Conservation (phyloP, 2,888 invertebrate species). For the Aphrophora alni region DNA sequence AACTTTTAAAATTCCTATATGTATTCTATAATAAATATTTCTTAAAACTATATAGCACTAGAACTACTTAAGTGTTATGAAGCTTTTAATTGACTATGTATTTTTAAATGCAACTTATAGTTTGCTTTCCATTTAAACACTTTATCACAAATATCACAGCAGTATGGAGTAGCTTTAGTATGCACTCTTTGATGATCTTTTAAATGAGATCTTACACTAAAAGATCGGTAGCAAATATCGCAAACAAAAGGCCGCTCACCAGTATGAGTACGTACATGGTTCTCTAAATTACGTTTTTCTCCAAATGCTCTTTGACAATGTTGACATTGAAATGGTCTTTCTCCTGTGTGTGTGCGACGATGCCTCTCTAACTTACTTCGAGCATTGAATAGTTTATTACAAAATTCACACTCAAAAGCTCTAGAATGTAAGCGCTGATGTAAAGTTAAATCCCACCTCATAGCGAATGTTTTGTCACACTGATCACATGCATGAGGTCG, state of each 20-base stretch:
- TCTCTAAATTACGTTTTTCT: conserved; percentile 16
- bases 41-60: too few species aligned
- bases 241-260: neutral
- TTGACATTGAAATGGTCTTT: conserved; percentile 9
- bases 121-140: conserved; percentile 6
- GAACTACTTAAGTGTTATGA: too few species aligned
- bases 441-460: conserved; percentile 9
- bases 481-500: conserved; percentile 18
- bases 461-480: conserved; percentile 11
- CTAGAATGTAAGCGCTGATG: conserved; percentile 7
- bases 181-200: neutral
- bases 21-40: too few species aligned
- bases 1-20: too few species aligned
- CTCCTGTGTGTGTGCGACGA: neutral
- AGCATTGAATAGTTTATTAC: neutral
- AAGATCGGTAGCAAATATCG: neutral
- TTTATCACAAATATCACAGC: neutral
- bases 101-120: neutral
- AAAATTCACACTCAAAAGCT: conserved; percentile 7
- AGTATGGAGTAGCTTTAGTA: neutral
- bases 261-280: conserved; percentile 8
- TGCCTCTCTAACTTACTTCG: conserved; percentile 9
- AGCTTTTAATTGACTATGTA: neutral
- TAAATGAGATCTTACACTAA: neutral
- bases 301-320: conserved; percentile 14